A percentile compares a stretch with the other conserved stretches of the same genome.
Conservation (phyloP, 2,888 invertebrate genomes). For the Chrysolina oricalcia region DNA sequence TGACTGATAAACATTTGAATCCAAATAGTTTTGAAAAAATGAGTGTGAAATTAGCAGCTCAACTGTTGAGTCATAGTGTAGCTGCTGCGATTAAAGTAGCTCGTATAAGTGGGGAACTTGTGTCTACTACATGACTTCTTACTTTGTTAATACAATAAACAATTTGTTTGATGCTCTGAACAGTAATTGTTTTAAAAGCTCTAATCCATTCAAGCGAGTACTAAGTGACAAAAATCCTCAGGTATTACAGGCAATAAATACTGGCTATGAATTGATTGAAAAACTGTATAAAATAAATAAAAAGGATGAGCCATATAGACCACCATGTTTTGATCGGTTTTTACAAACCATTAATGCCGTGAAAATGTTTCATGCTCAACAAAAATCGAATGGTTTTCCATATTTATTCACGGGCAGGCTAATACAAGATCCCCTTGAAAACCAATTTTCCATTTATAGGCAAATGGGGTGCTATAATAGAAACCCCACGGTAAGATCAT, state of each 20-base stretch:
- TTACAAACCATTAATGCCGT: constrained; percentile 1
- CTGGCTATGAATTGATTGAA: too few relatives aligned
- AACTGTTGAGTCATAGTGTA: constrained; percentile 26
- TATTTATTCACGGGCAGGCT: background rate
- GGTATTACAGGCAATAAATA: background rate
- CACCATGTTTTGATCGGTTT: background rate
- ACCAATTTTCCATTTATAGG: background rate
- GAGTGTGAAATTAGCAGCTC: constrained; percentile 23
- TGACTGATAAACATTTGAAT: constrained; percentile 28
- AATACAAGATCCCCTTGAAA: background rate
- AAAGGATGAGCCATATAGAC: background rate
- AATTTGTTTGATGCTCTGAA: constrained; percentile 18
- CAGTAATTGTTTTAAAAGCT: background rate
- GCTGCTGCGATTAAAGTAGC: constrained; percentile 16
- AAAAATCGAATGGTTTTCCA: background rate
- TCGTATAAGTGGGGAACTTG: constrained; percentile 3
- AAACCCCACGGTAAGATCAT: too few relatives aligned
- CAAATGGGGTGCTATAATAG: too few relatives aligned
- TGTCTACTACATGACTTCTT: background rate
- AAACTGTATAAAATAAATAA: background rate
- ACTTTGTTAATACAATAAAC: background rate
- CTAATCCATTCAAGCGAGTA: background rate
- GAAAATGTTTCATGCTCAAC: background rate
- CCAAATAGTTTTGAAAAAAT: constrained; percentile 28
- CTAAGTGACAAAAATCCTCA: background rate